Percentiles rank a stretch among this genome's conserved stretches.
Conservation (phyloP, 2,797 vertebrate genomes). For the Botia almorhae region DNA sequence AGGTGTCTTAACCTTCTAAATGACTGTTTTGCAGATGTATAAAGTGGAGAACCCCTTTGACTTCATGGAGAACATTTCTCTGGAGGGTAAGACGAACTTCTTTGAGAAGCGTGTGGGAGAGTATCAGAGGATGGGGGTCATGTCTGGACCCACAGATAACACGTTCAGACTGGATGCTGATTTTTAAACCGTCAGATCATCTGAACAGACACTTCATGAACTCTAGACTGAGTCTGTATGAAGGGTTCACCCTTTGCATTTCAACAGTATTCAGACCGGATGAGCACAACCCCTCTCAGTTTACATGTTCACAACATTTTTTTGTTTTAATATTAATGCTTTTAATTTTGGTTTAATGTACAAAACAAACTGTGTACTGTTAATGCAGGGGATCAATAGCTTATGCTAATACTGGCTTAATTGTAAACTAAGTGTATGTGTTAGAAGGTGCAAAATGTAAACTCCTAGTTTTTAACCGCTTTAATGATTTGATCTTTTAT, state of each 20-base stretch:
- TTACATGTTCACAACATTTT: not conserved
- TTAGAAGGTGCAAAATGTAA: no score
- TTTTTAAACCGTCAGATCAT: conserved; percentile 75
- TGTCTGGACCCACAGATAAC: conserved; percentile 87
- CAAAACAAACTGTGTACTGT: no score
- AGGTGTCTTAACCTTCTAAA: no score
- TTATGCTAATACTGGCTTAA: no score
- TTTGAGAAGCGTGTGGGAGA: conserved; percentile 97
- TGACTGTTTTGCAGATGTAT: conserved; percentile 80
- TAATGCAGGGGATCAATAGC: no score
- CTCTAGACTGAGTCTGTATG: conserved; percentile 20
- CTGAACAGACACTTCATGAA: conserved; percentile 25
- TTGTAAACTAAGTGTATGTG: no score
- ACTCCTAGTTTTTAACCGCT: no score
- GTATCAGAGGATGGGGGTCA: conserved; percentile 97
- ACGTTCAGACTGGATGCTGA: conserved; percentile 92
- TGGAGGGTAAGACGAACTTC: conserved; percentile 99
- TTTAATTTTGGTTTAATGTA: conserved; percentile 34
- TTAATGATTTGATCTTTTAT: no score
- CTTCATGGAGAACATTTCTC: conserved; percentile 98
- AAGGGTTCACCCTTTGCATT: not conserved
- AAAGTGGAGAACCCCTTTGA: conserved; percentile 93
- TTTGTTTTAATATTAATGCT: not conserved
- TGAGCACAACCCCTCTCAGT: not conserved
- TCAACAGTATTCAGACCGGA: not conserved